Percentiles rank a stretch among this genome's conserved stretches.
These are phyloP conservation scores for Otolemur crassicaudatus DNA, from an alignment of 2,797 vertebrate species.

Conservation along the genomic window DNA sequence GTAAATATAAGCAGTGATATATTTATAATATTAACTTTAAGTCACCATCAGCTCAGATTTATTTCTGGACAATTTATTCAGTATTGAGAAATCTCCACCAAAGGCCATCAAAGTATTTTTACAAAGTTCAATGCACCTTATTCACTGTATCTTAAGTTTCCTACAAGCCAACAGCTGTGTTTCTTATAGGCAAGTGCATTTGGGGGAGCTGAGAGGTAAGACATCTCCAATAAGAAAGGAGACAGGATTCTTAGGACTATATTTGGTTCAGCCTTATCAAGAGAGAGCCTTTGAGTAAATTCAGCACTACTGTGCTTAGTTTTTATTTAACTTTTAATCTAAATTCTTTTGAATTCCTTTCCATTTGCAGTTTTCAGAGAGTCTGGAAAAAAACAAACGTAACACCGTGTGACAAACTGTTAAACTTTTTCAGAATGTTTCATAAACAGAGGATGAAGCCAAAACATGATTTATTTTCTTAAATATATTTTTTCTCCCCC, in stretches of 20 bases:
- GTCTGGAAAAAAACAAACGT: slow-evolving; percentile 90
- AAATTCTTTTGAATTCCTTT: slow-evolving; percentile 91
- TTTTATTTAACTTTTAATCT: slow-evolving; percentile 83
- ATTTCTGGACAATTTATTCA: slow-evolving; percentile 73
- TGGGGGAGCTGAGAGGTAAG: slow-evolving; percentile 81
- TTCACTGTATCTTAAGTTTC: slow-evolving; percentile 65
- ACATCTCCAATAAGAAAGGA: slow-evolving; percentile 81
- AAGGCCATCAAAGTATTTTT: slow-evolving; percentile 70
- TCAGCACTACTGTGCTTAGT: slow-evolving; percentile 85
- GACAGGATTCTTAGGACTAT: slow-evolving; percentile 76
- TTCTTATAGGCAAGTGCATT: slow-evolving; percentile 78
- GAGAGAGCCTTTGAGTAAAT: slow-evolving; percentile 75
- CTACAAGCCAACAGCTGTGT: slow-evolving; percentile 44
- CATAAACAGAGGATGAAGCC: slow-evolving; percentile 67
- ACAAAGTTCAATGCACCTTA: slow-evolving; percentile 75
- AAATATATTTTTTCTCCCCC: slow-evolving; percentile 71
- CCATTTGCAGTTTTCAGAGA: slow-evolving; percentile 91
- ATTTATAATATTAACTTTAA: slow-evolving; percentile 69
- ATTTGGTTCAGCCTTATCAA: slow-evolving; percentile 84
- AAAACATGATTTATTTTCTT: slow-evolving; percentile 27
- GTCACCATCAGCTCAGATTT: slow-evolving; percentile 81
- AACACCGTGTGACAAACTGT: slow-evolving; percentile 87
- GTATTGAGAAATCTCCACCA: slow-evolving; percentile 76
- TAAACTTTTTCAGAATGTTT: slow-evolving; percentile 70
- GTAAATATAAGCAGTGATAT: neutral